Evolutionary conservation across 1,140 invertebrate species (phyloP), one percentile per base, ranked within the genome.

Genomic region (Atta texana): DNA sequence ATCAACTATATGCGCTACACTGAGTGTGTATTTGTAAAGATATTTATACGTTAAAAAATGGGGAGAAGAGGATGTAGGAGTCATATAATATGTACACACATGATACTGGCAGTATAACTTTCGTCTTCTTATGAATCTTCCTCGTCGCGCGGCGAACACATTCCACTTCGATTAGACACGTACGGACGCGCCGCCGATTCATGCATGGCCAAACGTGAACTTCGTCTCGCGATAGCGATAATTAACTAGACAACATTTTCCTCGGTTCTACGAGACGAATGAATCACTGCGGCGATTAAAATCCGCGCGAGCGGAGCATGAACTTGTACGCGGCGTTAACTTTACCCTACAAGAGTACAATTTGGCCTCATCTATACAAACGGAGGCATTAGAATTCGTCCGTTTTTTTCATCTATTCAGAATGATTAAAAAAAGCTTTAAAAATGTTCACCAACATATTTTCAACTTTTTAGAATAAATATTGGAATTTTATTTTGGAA

Each of bases 21-120:
- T 84, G 84, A 51, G 59, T 49, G 44, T 66, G 71, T 64, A 91
- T 81, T 53, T 87, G 76, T 66, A 44, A n/a, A 72, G 82, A 76
- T 87, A 87, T 88, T 80, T 78, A 87, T 91, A 86, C 51, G 61
- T 90, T 91, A 88, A 82, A 90, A 92, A 86, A 92, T 86, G 66
- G 77, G 84, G 80, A 51, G 49, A 57, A 61, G n/a, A 12, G 24
- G 49, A 68, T 28, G 44, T 14, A 69, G 34, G 75, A n/a, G 51
- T 61, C 18, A 31, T 55, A 90, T 69, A 90, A 91, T 93, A 94
- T 94, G 91, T 94, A 94, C 93, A 93, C 90, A 93, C 90, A 92
- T 81, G 92, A 93, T 93, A 94, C 93, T 94, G 93, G 93, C 93
- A 94, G 93, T 94, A 92, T 88, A 61, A 75, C 87, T 88, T 89